Conservation (phyloP, 2,113 vertebrate species). For the Falcunculus frontatus region DNA sequence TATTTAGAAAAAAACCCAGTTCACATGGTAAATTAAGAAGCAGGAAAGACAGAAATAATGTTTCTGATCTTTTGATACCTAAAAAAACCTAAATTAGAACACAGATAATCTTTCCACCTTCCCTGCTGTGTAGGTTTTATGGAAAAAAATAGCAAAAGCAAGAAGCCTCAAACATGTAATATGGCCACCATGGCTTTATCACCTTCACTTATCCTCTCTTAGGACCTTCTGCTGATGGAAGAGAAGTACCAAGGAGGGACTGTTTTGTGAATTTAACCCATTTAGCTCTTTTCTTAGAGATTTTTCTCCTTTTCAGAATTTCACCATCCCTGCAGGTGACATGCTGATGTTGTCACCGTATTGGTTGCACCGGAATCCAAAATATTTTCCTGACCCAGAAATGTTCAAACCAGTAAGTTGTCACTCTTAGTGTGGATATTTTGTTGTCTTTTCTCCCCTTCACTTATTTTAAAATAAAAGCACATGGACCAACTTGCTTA, state of each 20-base stretch:
- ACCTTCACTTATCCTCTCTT: neutral
- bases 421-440: neutral
- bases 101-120: neutral
- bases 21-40: neutral
- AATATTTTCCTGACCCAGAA: slow-evolving; percentile 81
- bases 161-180: neutral
- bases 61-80: neutral
- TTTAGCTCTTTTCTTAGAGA: neutral
- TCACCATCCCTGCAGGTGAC: slow-evolving; percentile 78
- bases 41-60: neutral
- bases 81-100: neutral
- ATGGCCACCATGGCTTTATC: neutral
- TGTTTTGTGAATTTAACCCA: neutral
- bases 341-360: slow-evolving; percentile 82
- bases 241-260: neutral
- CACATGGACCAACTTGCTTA: neutral
- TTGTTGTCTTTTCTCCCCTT: neutral
- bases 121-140: neutral
- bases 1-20: neutral
- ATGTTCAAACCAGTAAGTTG: slow-evolving; percentile 80
- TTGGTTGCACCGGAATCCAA: slow-evolving; percentile 82
- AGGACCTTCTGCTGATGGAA: neutral
- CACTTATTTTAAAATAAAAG: neutral
- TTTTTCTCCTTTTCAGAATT: slow-evolving; percentile 72
- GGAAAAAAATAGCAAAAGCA: neutral